Conservation (phyloP, 2,888 invertebrate species). For the Polyommatus iphigenia region DNA sequence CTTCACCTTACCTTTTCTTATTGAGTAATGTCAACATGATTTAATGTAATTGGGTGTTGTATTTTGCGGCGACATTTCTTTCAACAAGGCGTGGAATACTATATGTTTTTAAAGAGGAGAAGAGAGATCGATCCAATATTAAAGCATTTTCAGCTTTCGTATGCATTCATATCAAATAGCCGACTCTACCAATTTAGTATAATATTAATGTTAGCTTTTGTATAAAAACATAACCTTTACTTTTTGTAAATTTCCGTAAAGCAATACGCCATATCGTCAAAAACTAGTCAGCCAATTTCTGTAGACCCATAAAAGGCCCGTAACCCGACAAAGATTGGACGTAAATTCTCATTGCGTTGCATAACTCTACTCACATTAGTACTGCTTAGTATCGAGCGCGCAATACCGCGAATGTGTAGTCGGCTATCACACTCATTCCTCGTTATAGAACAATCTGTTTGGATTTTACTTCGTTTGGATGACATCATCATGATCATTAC, state of each 20-base stretch:
- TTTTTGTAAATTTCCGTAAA: not conserved
- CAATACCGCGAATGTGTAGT: not conserved
- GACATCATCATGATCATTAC: not conserved
- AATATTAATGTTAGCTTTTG: not conserved
- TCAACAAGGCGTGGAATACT: not conserved
- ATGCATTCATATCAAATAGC: no score
- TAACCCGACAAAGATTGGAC: not conserved
- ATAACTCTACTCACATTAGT: not conserved
- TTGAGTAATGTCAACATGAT: conserved; percentile 10
- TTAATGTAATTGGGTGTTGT: not conserved
- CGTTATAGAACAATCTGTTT: not conserved
- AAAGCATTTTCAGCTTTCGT: no score
- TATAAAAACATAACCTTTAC: not conserved
- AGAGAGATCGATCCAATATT: no score
- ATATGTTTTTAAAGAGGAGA: no score
- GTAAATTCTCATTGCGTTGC: conserved; percentile 5
- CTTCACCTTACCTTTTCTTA: conserved; percentile 25
- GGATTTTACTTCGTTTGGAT: not conserved
- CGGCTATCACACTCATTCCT: not conserved
- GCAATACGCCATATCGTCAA: not conserved
- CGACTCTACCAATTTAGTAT: no score
- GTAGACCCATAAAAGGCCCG: not conserved
- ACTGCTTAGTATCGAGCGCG: conserved; percentile 9
- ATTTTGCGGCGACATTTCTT: not conserved
- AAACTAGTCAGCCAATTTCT: not conserved